Percentiles rank a stretch among this genome's conserved stretches.
These are phyloP conservation scores for Suricata suricatta DNA, from an alignment of 2,113 vertebrate genomes.

Conservation along the genomic window DNA sequence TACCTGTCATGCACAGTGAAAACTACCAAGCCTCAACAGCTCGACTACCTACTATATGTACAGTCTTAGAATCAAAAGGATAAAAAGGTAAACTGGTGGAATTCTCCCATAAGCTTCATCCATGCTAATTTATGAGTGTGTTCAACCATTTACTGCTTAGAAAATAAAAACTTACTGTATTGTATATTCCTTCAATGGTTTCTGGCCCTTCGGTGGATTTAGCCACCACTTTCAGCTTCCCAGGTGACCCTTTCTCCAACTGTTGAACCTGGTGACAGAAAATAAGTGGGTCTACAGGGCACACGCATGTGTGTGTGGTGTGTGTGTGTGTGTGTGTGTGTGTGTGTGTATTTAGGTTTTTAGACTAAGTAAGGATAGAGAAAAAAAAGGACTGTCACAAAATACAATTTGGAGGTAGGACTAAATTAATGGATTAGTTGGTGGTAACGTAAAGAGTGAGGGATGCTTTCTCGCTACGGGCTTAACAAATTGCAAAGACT, in stretches of 20 bases:
- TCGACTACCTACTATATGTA: neutral
- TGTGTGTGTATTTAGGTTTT: neutral
- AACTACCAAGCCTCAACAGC: neutral
- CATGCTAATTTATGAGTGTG: neutral
- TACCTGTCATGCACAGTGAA: neutral
- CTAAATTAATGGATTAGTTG: neutral
- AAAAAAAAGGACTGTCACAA: no score
- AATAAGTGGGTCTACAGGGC: neutral
- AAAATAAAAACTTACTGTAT: constrained; percentile 89
- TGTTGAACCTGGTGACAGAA: constrained; percentile 86
- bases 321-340: accelerated
- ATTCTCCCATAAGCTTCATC: neutral
- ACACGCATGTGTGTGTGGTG: accelerated
- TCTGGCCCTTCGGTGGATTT: constrained; percentile 91
- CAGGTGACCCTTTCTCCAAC: constrained; percentile 93
- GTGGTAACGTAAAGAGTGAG: neutral
- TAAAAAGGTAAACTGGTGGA: neutral
- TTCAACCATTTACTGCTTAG: neutral
- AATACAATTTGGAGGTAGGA: neutral
- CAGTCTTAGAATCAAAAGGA: neutral
- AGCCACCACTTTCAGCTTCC: constrained; percentile 92
- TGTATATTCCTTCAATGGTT: constrained; percentile 91
- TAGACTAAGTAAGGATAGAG: neutral
- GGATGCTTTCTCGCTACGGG: neutral
- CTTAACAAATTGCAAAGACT: neutral